A percentile compares a stretch with the other conserved stretches of the same genome.
These are phyloP conservation scores for Cotesia chilonis DNA, from an alignment of 1,140 invertebrate species.

Conservation along the genomic window DNA sequence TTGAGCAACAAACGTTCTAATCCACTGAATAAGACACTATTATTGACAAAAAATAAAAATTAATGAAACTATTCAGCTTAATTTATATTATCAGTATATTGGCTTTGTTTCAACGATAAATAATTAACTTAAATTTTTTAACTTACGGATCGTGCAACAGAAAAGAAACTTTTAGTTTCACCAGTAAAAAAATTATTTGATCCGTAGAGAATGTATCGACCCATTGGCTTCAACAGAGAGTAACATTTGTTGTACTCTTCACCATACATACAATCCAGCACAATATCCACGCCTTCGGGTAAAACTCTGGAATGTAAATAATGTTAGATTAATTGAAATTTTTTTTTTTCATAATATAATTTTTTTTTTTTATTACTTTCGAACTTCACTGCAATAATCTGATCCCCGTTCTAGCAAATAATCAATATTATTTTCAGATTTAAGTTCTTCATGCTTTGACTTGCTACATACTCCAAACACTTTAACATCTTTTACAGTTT, in stretches of 20 bases:
- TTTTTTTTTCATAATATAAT: conserved; percentile 1
- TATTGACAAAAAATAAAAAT: no score
- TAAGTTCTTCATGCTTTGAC: conserved; percentile 83
- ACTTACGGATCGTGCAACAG: conserved; percentile 84
- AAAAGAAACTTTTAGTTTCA: conserved; percentile 89
- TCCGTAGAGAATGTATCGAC: conserved; percentile 87
- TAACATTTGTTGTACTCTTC: conserved; percentile 89
- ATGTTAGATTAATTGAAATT: background rate
- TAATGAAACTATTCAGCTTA: no score
- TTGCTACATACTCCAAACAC: conserved; percentile 88
- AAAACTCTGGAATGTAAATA: conserved; percentile 67
- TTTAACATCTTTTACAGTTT: conserved; percentile 82
- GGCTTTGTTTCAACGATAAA: background rate
- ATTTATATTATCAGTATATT: background rate
- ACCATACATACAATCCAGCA: conserved; percentile 87
- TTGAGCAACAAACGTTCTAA: no score
- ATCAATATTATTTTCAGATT: conserved; percentile 75
- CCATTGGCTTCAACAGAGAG: conserved; percentile 86
- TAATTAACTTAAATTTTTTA: conserved; percentile 29
- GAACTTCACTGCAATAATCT: conserved; percentile 84
- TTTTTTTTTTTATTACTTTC: conserved; percentile 73
- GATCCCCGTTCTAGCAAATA: conserved; percentile 78
- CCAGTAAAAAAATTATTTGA: conserved; percentile 87
- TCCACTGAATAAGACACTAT: no score
- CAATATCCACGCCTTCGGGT: conserved; percentile 85